Conservation (phyloP, 2,888 invertebrate species). For the Heterodera filipjevi region DNA sequence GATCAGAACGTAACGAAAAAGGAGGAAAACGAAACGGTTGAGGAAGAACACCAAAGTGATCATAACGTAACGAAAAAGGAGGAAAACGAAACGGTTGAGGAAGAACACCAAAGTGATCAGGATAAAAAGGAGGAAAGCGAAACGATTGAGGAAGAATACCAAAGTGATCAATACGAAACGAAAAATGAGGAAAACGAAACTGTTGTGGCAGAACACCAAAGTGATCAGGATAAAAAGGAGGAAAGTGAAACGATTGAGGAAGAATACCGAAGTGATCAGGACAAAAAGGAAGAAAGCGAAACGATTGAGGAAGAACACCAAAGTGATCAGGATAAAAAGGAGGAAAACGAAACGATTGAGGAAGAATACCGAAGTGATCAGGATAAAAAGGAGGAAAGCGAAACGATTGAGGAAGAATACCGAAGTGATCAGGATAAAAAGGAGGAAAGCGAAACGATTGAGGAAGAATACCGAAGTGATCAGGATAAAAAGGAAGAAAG, state of each 20-base stretch:
- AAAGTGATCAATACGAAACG: not conserved
- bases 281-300: not conserved
- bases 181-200: not conserved
- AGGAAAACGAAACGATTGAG: not conserved
- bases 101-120: no score
- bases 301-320: not conserved
- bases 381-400: not conserved
- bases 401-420: not conserved
- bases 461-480: not conserved
- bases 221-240: not conserved
- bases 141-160: no score
- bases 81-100: no score
- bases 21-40: no score
- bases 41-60: no score
- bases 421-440: not conserved
- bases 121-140: no score
- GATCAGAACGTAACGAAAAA: no score
- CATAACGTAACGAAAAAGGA: no score
- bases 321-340: not conserved
- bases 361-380: not conserved
- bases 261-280: not conserved
- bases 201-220: not conserved
- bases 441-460: no score
- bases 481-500: not conserved
- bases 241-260: not conserved